phyloP scores from a whole-genome alignment of 1,140 invertebrate genomes.

The Ostrea edulis region DNA sequence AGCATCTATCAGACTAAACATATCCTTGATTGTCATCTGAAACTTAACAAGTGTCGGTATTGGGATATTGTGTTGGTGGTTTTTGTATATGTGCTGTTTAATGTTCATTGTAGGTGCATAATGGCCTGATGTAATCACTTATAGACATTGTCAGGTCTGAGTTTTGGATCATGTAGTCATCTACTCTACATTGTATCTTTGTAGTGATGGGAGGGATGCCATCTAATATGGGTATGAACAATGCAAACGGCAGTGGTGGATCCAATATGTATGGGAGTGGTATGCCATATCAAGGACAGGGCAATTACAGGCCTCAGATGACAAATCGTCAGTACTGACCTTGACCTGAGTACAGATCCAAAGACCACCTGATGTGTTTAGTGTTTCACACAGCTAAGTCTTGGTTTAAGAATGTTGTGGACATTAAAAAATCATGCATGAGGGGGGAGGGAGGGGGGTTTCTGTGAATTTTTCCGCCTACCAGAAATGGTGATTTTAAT shows the following conservation, averaged over 20 bases:
- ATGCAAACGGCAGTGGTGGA: conserved; percentile 25
- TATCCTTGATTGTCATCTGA: too few relatives aligned
- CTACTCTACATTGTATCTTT: not conserved
- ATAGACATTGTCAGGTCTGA: too few relatives aligned
- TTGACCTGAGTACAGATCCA: not conserved
- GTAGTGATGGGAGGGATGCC: conserved; percentile 46
- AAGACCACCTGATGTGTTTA: not conserved
- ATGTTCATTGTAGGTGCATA: too few relatives aligned
- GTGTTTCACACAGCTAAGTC: conserved; percentile 35
- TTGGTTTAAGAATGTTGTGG: conserved; percentile 9
- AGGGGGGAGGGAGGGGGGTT: not conserved
- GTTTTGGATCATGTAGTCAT: too few relatives aligned
- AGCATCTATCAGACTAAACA: too few relatives aligned
- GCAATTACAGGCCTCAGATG: not conserved
- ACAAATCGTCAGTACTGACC: conserved; percentile 11
- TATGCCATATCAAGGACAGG: conserved; percentile 20
- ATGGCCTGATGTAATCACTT: too few relatives aligned
- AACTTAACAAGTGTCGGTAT: too few relatives aligned
- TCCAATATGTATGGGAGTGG: conserved; percentile 29
- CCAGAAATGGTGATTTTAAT: not conserved
- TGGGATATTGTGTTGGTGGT: too few relatives aligned
- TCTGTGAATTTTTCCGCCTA: not conserved
- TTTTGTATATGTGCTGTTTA: too few relatives aligned
- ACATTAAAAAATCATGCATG: not conserved
- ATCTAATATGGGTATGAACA: not conserved